phyloP scores from a whole-genome alignment of 2,113 vertebrate genomes.

The Scomber japonicus region DNA sequence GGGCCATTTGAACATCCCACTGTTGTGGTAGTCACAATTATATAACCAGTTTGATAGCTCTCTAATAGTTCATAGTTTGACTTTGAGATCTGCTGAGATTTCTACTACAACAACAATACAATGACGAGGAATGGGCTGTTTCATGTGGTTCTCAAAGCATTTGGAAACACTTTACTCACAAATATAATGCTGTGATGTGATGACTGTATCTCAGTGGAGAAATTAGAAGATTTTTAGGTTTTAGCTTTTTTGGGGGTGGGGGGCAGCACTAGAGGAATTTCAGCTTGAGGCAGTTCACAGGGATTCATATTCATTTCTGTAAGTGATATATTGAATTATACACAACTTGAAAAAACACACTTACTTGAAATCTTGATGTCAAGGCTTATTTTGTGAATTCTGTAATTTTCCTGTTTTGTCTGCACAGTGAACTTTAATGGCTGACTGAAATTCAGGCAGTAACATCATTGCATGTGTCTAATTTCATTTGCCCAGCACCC shows the following conservation, averaged over 20 bases:
- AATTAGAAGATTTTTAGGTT: not conserved
- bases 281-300: not conserved
- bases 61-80: no score
- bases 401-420: not conserved
- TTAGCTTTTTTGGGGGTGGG: not conserved
- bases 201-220: not conserved
- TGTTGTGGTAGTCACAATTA: no score
- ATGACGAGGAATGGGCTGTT: not conserved
- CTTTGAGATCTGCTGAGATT: no score
- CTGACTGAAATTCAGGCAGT: constrained; percentile 16
- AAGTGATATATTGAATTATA: not conserved
- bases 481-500: constrained; percentile 42
- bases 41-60: no score
- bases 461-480: constrained; percentile 32
- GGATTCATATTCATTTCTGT: not conserved
- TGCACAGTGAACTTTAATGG: not conserved
- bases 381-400: not conserved
- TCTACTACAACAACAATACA: not conserved
- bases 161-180: not conserved
- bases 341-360: not conserved
- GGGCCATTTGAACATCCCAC: no score
- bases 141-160: not conserved
- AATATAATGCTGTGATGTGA: not conserved
- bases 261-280: not conserved
- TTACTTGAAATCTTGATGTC: not conserved